Conservation (phyloP, 2,888 invertebrate species). For the Athalia rosae region DNA sequence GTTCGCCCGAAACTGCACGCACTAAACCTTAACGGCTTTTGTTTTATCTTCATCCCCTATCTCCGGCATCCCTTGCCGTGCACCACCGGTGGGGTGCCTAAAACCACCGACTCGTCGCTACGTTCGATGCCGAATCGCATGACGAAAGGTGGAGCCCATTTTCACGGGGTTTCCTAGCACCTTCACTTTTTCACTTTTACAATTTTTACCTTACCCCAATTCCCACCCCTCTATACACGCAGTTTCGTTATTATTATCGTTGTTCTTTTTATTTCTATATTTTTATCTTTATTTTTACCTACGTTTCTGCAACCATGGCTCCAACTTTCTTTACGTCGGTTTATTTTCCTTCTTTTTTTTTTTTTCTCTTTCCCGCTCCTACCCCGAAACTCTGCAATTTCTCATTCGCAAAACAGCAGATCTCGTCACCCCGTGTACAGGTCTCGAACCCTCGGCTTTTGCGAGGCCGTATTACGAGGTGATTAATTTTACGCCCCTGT, state of each 20-base stretch:
- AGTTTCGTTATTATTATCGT: conserved; percentile 35
- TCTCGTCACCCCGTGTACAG: conserved; percentile 49
- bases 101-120: too few relatives aligned
- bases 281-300: not conserved
- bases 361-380: not conserved
- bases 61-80: not conserved
- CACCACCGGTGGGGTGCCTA: not conserved
- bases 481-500: conserved; percentile 60
- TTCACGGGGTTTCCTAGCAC: too few relatives aligned
- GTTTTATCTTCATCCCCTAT: conserved; percentile 42
- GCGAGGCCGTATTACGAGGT: conserved; percentile 61
- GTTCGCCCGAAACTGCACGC: conserved; percentile 12
- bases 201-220: not conserved
- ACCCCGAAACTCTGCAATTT: conserved; percentile 55
- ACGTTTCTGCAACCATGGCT: not conserved
- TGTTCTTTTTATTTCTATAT: not conserved
- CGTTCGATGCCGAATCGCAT: too few relatives aligned
- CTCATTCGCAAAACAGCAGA: conserved; percentile 58
- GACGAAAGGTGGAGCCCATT: too few relatives aligned
- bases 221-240: not conserved
- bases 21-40: conserved; percentile 45
- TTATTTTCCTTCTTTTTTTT: too few relatives aligned
- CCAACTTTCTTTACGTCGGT: too few relatives aligned
- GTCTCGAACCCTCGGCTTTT: conserved; percentile 16
- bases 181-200: too few relatives aligned